Percentiles rank a stretch among this genome's conserved stretches.
Conservation (phyloP, 1,140 invertebrate genomes). For the Oncopeltus fasciatus region DNA sequence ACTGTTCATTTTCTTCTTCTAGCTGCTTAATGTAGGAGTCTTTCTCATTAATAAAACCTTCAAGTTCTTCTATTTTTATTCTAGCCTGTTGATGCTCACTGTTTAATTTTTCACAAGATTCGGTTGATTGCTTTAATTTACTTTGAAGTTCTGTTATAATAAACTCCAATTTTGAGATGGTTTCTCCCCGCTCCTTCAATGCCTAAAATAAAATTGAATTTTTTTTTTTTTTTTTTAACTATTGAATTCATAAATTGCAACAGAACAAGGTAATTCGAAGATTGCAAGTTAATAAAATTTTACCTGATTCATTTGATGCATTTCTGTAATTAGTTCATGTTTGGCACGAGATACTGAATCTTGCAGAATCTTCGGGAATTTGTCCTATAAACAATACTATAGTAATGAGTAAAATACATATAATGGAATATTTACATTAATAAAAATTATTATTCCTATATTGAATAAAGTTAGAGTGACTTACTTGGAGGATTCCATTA, state of each 20-base stretch:
- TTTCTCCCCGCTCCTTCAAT: slow-evolving; percentile 20
- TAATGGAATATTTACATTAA: not conserved
- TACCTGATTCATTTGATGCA: slow-evolving; percentile 20
- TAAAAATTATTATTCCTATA: not conserved
- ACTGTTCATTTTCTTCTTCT: slow-evolving; percentile 8
- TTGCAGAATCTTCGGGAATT: slow-evolving; percentile 2
- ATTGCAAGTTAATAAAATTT: not conserved
- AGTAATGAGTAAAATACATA: not conserved
- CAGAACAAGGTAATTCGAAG: not conserved
- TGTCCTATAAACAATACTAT: slow-evolving; percentile 8
- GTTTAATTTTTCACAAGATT: not conserved
- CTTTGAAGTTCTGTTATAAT: slow-evolving; percentile 9
- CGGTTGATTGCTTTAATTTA: slow-evolving; percentile 11
- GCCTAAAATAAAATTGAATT: slow-evolving; percentile 12
- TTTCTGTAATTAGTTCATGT: slow-evolving; percentile 13
- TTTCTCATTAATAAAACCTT: slow-evolving; percentile 8
- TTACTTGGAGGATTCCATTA: not conserved
- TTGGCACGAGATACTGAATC: slow-evolving; percentile 1
- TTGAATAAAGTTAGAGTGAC: not conserved
- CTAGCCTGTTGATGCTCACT: slow-evolving; percentile 1
- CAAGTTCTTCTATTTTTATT: not conserved
- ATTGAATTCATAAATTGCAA: not conserved
- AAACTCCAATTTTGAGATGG: slow-evolving; percentile 17
- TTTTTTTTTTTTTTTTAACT: not conserved
- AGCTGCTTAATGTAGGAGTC: slow-evolving; percentile 14